These are phyloP conservation scores for Myoxocephalus aenaeus DNA, from an alignment of 2,797 vertebrate genomes.

Conservation along the genomic window DNA sequence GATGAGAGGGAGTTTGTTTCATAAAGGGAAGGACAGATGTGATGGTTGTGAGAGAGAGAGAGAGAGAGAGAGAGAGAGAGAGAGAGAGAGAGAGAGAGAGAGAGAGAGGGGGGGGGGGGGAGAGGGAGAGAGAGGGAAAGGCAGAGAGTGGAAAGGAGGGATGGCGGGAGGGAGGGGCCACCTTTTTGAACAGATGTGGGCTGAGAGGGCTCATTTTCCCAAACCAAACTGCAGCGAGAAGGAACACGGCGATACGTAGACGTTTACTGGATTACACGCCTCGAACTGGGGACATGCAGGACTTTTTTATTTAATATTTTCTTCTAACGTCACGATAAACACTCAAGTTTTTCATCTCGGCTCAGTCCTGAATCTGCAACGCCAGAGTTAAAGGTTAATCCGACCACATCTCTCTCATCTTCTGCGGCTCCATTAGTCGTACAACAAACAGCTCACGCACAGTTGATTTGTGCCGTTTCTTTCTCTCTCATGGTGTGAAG, in stretches of 20 bases:
- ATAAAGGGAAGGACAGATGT: slow-evolving; percentile 47
- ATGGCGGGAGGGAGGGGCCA: slow-evolving; percentile 58
- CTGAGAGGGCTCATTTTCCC: slow-evolving; percentile 62
- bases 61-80: slow-evolving; percentile 13
- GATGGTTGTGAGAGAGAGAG: slow-evolving; percentile 28
- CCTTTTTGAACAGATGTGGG: slow-evolving; percentile 76
- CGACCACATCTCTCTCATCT: not conserved
- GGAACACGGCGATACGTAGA: slow-evolving; percentile 19
- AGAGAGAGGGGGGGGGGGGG: no score
- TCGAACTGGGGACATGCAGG: not conserved
- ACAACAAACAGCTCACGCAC: not conserved
- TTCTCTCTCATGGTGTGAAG: slow-evolving; percentile 18
- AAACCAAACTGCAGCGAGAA: slow-evolving; percentile 34
- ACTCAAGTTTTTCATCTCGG: not conserved
- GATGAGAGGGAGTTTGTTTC: slow-evolving; percentile 45
- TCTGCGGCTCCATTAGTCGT: not conserved
- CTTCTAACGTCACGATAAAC: not conserved
- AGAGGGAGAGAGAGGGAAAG: no score
- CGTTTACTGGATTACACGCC: slow-evolving; percentile 35
- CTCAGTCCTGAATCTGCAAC: not conserved
- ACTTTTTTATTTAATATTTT: not conserved
- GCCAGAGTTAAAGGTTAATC: not conserved
- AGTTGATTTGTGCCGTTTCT: not conserved
- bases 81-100: not conserved
- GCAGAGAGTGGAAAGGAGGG: slow-evolving; percentile 29